These are phyloP conservation scores for Protaetia brevitarsis DNA, from an alignment of 1,140 invertebrate genomes.

Conservation along the genomic window DNA sequence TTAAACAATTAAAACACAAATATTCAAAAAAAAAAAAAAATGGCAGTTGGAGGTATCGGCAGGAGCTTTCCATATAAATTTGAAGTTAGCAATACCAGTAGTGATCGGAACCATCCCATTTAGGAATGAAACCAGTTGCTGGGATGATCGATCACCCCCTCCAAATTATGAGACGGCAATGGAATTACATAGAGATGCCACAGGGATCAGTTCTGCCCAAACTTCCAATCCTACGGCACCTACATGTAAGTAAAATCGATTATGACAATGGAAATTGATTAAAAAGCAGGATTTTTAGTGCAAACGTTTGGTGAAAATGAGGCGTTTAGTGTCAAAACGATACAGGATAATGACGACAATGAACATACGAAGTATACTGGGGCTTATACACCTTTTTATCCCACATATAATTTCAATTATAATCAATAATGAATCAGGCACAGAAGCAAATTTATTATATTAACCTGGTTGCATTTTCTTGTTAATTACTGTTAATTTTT, in stretches of 20 bases:
- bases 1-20: conserved; percentile 4
- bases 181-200: not conserved
- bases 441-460: not conserved
- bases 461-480: no score
- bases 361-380: not conserved
- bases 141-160: not conserved
- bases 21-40: conserved; percentile 14
- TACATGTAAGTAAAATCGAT: not conserved
- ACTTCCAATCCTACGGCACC: not conserved
- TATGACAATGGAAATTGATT: not conserved
- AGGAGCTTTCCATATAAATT: conserved; percentile 56
- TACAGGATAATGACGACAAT: not conserved
- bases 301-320: not conserved
- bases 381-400: not conserved
- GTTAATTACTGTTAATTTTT: no score
- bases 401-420: not conserved
- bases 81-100: conserved; percentile 54
- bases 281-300: not conserved
- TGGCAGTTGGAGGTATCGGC: conserved; percentile 47
- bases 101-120: conserved; percentile 64
- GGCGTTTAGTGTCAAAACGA: not conserved
- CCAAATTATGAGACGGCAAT: not conserved
- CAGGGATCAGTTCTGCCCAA: not conserved
- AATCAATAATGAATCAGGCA: no score
- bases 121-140: not conserved